Evolutionary conservation across 1,140 invertebrate genomes (phyloP).

Genomic region (Drosophila eugracilis): DNA sequence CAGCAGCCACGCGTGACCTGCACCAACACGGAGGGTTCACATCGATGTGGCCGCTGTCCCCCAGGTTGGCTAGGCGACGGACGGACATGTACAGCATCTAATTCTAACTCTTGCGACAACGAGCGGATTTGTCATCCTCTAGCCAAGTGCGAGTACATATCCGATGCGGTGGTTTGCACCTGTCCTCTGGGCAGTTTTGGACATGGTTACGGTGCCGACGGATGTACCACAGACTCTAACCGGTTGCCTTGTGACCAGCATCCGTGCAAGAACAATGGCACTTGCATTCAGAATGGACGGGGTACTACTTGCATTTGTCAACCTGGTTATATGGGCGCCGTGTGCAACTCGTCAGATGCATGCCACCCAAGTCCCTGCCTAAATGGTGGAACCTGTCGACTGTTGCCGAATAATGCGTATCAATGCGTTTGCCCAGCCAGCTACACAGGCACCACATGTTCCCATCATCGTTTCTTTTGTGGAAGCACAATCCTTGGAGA

Average conservation of each 20-base stretch:
- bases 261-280: conserved; percentile 88
- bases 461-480: conserved; percentile 56
- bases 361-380: conserved; percentile 91
- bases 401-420: conserved; percentile 79
- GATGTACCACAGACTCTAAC: conserved; percentile 52
- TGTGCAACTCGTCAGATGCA: conserved; percentile 86
- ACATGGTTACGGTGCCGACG: conserved; percentile 86
- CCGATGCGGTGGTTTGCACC: conserved; percentile 88
- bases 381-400: conserved; percentile 90
- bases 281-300: conserved; percentile 87
- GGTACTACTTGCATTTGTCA: conserved; percentile 87
- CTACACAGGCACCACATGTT: conserved; percentile 84
- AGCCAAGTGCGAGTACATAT: conserved; percentile 91
- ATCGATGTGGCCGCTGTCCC: conserved; percentile 93
- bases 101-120: conserved; percentile 57
- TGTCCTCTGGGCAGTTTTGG: conserved; percentile 90
- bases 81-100: conserved; percentile 83
- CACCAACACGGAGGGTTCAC: conserved; percentile 93
- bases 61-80: conserved; percentile 94
- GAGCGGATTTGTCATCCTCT: conserved; percentile 85
- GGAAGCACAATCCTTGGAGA: conserved; percentile 86
- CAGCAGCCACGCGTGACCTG: conserved; percentile 90
- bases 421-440: conserved; percentile 85
- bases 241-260: conserved; percentile 65
- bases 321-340: conserved; percentile 62